Evolutionary conservation across 2,888 invertebrate genomes (phyloP), one percentile per base, ranked within the genome.

Genomic region (Epinotia brunnichana): DNA sequence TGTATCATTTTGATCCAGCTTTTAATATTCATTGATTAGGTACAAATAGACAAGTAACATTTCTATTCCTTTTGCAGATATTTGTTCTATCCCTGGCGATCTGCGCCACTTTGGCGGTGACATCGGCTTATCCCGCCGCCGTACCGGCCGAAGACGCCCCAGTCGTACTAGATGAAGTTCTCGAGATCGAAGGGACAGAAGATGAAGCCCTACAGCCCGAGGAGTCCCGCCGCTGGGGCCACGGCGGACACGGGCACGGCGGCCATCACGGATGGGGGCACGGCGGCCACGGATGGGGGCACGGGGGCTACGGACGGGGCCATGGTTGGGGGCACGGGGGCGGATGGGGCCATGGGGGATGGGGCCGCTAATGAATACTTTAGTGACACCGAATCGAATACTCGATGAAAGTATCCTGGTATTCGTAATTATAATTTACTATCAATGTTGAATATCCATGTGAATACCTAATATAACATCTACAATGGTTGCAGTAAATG

Each of bases 31-130:
- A 41, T 3, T 2, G 13, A 13, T 41, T 41, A 13, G 3, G 13
- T 41, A 15, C 15, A 44, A 44, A 15, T 44, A 1, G 3, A 44
- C 44, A 44, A 3, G 0, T 13, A 13, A 41, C 13, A 41, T 13
- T 62, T 19, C 13, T 51, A 2, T 39, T 29, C 48, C 13, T 11
- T n/a, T 69, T 69, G 3, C 62, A 69, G 69, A 24, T 62, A 10
- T 17, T 69, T 10, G 29, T 29, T 69, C 29, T 44, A 44, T 69
- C 29, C 17, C 19, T 69, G 19, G 41, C 54, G 29, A 39, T 69
- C 29, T 69, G 69, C 39, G 54, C 61, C 29, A 48, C 24, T 17
- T 48, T 69, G 44, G 62, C 69, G 56, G 17, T 69, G 21, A 48
- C 51, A 7, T 15, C 44, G 15, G 69, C 69, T 11, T 62, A 24